Base-by-base conservation (phyloP, 2,888 invertebrate genomes). In the Leptopilina myrica region DNA sequence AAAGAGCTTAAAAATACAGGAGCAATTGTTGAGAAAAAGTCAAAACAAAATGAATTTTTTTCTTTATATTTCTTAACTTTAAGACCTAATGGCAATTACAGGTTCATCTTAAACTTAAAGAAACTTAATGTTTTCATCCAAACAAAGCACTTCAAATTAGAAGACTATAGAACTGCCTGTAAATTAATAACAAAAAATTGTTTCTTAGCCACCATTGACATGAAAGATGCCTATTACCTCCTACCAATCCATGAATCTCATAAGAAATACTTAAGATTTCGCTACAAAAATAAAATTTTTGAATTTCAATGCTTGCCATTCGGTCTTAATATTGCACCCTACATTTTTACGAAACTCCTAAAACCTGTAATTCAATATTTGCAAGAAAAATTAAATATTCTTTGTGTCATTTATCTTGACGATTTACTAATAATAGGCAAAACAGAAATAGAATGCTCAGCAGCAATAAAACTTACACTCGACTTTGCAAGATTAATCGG, bases 261-360 rank as follows among this genome's bases (percentile, higher is more conserved):
- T 49, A 76, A 78, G 65, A 80, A 81, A 79, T 82, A 46, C 64
- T 65, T 84, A 64, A 77, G 80, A 73, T 84, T 83, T 43, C 1
- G 11, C 9, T 84, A 80, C 64, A 6, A 77, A n/a, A 62, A 15
- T 11, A 14, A 20, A 12, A 14, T 78, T 1, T 81, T 79, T 33
- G 82, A 82, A 77, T 84, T 84, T 46, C 79, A 76, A 9, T 78
- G 75, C 26, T 43, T 84, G 2, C 84, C 82, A 5, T 82, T 84
- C 46, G 84, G 80, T 0, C 64, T 84, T 2, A 73, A n/a, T 69
- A 67, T 67, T 65, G 81, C 82, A 0, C 79, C 82, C 8, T 81
- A 56, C 12, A 12, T 82, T 26, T 83, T 83, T 40, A 83, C 83
- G 6, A 83, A 81, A 67, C 46, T 80, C 12, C 56, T 83, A 56